A percentile compares a stretch with the other conserved stretches of the same genome.
These are phyloP conservation scores for Bellardia bayeri DNA, from an alignment of 2,888 invertebrate genomes.

Conservation along the genomic window DNA sequence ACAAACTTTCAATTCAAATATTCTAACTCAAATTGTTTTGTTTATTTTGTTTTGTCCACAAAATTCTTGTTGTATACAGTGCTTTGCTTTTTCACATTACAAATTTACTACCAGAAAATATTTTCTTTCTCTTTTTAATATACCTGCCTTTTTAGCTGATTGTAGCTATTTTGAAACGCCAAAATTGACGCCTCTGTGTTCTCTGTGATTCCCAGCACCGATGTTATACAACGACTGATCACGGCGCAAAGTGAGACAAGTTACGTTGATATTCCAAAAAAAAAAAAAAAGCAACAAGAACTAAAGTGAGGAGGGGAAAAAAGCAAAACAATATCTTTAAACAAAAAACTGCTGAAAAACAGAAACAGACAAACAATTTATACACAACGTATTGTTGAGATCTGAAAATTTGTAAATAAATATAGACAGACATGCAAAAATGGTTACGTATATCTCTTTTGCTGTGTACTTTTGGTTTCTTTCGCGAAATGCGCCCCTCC, in stretches of 20 bases:
- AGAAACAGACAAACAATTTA: background rate
- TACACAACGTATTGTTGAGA: background rate
- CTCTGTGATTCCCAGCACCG: slow-evolving; percentile 36
- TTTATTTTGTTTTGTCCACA: too few relatives aligned
- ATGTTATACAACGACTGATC: slow-evolving; percentile 3
- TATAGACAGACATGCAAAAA: slow-evolving; percentile 84
- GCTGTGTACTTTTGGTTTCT: slow-evolving; percentile 91
- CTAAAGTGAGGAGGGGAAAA: background rate
- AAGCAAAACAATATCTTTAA: background rate
- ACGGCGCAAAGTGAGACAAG: background rate
- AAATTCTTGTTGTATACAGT: too few relatives aligned
- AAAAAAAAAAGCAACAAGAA: slow-evolving; percentile 14
- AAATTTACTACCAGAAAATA: too few relatives aligned
- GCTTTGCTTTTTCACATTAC: too few relatives aligned
- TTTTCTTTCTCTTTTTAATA: too few relatives aligned
- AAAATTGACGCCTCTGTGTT: too few relatives aligned
- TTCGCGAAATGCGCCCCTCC: slow-evolving; percentile 94
- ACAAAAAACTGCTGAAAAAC: slow-evolving; percentile 4
- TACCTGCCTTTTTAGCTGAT: too few relatives aligned
- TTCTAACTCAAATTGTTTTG: too few relatives aligned
- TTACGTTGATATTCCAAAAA: slow-evolving; percentile 16
- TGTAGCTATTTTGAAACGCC: too few relatives aligned
- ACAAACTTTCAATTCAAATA: too few relatives aligned
- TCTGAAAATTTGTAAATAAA: background rate
- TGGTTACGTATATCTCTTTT: slow-evolving; percentile 90